A percentile compares a stretch with the other conserved stretches of the same genome.
Conservation (phyloP, 2,113 vertebrate species). For the Salvelinus alpinus region DNA sequence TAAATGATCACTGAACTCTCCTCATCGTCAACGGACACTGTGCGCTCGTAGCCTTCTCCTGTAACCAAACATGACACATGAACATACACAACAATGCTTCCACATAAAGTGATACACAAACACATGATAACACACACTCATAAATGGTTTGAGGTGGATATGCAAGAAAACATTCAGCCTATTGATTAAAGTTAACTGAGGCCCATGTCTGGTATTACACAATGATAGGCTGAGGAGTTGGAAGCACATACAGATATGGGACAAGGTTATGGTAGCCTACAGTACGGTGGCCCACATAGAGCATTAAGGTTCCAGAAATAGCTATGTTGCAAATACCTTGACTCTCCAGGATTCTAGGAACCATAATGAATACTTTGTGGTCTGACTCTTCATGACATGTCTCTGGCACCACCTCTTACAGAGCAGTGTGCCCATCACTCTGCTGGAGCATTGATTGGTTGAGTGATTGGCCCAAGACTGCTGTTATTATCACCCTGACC, state of each 20-base stretch:
- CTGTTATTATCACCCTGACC: conserved; percentile 19
- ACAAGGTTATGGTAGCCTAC: neutral
- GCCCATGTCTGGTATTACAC: too few relatives aligned
- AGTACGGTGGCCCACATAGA: too few relatives aligned
- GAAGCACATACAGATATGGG: neutral
- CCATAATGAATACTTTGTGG: neutral
- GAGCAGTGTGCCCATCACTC: neutral
- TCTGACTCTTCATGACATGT: neutral
- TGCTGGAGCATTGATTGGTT: conserved; percentile 31
- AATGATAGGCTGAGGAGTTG: too few relatives aligned
- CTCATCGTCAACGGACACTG: conserved; percentile 76
- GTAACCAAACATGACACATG: conserved; percentile 36
- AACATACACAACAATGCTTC: neutral
- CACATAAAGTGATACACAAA: neutral
- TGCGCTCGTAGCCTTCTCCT: conserved; percentile 75
- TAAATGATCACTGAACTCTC: conserved; percentile 76
- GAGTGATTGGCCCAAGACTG: conserved; percentile 8
- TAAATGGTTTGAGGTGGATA: neutral
- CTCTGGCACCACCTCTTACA: neutral
- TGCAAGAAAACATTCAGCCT: neutral
- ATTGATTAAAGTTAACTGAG: neutral
- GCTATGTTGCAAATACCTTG: too few relatives aligned
- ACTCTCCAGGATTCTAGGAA: too few relatives aligned
- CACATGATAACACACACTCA: neutral
- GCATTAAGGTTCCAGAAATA: too few relatives aligned